These are phyloP conservation scores for Rhodeus uyekii DNA, from an alignment of 2,797 vertebrate species.

Conservation along the genomic window DNA sequence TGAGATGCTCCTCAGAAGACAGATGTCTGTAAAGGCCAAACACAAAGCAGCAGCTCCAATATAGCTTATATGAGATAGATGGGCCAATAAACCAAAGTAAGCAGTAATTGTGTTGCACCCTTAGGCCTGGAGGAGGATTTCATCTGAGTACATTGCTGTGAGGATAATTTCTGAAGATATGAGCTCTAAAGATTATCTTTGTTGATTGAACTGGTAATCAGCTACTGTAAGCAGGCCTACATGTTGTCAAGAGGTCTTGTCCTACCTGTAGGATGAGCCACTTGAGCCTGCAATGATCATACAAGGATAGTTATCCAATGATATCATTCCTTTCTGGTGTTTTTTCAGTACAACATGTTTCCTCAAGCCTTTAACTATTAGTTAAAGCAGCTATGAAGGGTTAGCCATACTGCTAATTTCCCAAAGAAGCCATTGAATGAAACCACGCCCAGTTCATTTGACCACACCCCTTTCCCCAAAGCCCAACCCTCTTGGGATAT, in stretches of 20 bases:
- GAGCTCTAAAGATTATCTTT: background rate
- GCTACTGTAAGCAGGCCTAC: background rate
- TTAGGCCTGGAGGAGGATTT: background rate
- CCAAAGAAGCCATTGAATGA: background rate
- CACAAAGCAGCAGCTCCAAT: background rate
- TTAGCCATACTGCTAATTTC: background rate
- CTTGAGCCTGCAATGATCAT: background rate
- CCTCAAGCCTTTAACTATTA: background rate
- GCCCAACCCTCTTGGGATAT: background rate
- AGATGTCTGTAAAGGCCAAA: background rate
- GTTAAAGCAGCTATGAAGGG: background rate
- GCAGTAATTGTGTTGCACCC: background rate
- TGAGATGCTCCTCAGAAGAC: background rate
- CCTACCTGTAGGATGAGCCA: background rate
- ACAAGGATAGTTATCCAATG: background rate
- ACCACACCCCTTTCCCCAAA: background rate
- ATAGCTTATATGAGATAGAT: background rate
- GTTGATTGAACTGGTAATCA: background rate
- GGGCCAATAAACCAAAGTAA: background rate
- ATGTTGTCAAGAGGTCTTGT: background rate
- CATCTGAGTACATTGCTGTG: background rate
- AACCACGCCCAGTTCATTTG: background rate
- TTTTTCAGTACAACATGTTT: background rate
- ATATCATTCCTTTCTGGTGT: background rate
- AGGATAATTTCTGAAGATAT: constrained; percentile 16